Evolutionary conservation across 2,888 invertebrate genomes (phyloP), one percentile per base, ranked within the genome.

Genomic region (Leistus spinibarbis): DNA sequence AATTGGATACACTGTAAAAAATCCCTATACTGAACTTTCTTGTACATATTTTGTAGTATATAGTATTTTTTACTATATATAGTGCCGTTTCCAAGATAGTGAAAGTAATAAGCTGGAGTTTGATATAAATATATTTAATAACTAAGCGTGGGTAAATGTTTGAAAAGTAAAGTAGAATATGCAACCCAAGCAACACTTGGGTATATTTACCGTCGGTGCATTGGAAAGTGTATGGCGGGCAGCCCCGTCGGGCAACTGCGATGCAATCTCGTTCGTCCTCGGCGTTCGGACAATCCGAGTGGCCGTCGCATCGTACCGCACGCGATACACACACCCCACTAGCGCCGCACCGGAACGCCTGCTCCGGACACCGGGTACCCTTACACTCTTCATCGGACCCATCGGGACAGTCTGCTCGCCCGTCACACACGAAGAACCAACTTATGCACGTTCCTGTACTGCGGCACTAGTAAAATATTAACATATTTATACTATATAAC

Each of bases 401-500:
- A 82, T 96, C 96, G 7, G 90, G 89, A 82, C 96, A 96, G 83
- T 96, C 95, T 77, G 91, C 89, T 78, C 93, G 90, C 9, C 93
- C 93, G 83, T 96, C 96, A 85, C 96, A 96, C 3, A 96, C 94
- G 85, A 95, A 96, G 88, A 95, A 96, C 95, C 95, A 96, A 80
- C 95, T 95, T 82, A 96, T 94, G 85, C 96, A 96, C 13, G 90
- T 89, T 0, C 96, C 96, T 69, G 92, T 92, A 69, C 93, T 93
- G 27, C 92, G 92, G 83, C 96, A 96, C 92, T 96, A 40, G 7
- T 40, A 87, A 70, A 87, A 86, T 60, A 60, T 19, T 19, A 19
- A 2, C 2, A 60, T 60, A n/a, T n/a, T n/a, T n/a, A n/a, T n/a
- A n/a, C n/a, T n/a, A n/a, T n/a, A n/a, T n/a, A n/a, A n/a, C n/a